A percentile compares a stretch with the other conserved stretches of the same genome.
These are phyloP conservation scores for Thinocorus orbignyianus DNA, from an alignment of 2,113 vertebrate genomes.

Conservation along the genomic window DNA sequence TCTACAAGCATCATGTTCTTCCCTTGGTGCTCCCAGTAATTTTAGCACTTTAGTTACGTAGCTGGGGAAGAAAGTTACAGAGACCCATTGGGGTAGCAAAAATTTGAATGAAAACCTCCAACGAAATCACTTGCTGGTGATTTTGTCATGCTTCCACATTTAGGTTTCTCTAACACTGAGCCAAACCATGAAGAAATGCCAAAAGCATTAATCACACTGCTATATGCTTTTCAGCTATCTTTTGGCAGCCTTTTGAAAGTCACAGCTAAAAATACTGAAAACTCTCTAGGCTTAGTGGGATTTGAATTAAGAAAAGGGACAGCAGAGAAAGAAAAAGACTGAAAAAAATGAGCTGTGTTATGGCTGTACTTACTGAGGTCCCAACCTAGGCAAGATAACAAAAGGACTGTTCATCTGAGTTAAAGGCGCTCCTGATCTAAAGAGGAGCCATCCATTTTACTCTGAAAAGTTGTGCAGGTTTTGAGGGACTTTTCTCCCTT, in stretches of 20 bases:
- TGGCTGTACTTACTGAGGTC: background rate
- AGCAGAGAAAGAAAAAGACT: background rate
- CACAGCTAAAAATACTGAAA: constrained; percentile 48
- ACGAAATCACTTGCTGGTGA: background rate
- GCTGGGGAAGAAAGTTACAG: background rate
- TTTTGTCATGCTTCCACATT: background rate
- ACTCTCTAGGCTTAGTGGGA: background rate
- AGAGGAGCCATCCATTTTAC: background rate
- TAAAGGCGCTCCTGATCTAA: background rate
- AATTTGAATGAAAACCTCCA: background rate
- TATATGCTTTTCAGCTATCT: background rate
- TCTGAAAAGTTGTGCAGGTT: background rate
- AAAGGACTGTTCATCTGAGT: background rate
- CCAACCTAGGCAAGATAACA: fast-evolving
- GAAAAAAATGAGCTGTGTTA: background rate
- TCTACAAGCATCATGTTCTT: background rate
- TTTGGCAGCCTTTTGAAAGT: constrained; percentile 46
- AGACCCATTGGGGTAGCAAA: background rate
- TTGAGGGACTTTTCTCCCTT: background rate
- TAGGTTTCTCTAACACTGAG: background rate
- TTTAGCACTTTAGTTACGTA: background rate
- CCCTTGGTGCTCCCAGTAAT: background rate
- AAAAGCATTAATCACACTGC: background rate
- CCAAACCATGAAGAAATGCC: background rate
- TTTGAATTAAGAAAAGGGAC: background rate